A percentile compares a stretch with the other conserved stretches of the same genome.
phyloP scores from a whole-genome alignment of 1,140 invertebrate genomes.

The Pogonomyrmex californicus region DNA sequence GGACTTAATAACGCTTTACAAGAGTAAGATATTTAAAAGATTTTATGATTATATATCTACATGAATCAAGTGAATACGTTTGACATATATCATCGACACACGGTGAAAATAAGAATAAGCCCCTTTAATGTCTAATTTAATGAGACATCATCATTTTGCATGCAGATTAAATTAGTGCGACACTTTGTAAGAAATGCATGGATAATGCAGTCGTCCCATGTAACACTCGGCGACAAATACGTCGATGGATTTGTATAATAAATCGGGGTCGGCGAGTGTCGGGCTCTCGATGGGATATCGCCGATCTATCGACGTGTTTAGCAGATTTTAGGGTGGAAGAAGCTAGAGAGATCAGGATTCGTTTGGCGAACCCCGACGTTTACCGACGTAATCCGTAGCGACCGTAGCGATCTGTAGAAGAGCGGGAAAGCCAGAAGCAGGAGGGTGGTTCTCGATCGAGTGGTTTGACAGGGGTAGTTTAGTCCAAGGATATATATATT shows the following conservation, averaged over 20 bases:
- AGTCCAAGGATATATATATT: constrained; percentile 75
- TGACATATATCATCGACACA: not conserved
- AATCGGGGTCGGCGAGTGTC: constrained; percentile 50
- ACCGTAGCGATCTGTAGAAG: constrained; percentile 59
- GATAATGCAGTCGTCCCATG: constrained; percentile 22
- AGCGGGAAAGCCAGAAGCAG: constrained; percentile 67
- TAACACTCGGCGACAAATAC: constrained; percentile 46
- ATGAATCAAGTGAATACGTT: not conserved
- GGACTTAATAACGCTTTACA: not conserved
- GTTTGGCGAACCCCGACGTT: constrained; percentile 59
- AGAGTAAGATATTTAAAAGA: not conserved
- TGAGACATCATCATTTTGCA: not conserved
- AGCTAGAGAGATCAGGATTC: constrained; percentile 55
- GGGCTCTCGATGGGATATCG: constrained; percentile 52
- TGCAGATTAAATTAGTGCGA: not conserved
- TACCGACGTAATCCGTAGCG: constrained; percentile 72
- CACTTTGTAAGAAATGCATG: not conserved
- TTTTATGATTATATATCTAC: not conserved
- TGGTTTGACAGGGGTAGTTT: constrained; percentile 79
- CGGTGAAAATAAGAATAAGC: not conserved
- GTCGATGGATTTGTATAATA: constrained; percentile 40
- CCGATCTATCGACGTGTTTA: constrained; percentile 61
- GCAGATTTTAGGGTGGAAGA: constrained; percentile 70
- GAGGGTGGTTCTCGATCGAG: constrained; percentile 79
- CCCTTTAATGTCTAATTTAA: not conserved